Evolutionary conservation across 2,797 vertebrate genomes (phyloP).

Genomic region (Notolepis coatsorum): DNA sequence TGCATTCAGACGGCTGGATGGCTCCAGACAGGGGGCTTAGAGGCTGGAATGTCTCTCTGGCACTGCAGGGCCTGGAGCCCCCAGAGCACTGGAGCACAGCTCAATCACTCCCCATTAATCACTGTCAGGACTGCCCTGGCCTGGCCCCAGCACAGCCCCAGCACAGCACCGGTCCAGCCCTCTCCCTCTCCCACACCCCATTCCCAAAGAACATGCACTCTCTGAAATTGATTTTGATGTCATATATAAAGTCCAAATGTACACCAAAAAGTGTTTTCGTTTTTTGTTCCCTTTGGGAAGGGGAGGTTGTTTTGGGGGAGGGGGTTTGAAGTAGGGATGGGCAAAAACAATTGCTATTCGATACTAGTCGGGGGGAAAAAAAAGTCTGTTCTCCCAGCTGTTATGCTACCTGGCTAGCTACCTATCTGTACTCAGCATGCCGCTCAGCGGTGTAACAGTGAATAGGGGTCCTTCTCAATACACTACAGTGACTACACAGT

Average conservation of each 20-base stretch:
- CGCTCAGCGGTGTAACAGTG: too few species aligned
- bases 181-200: conserved; percentile 27
- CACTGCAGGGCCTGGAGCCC: conserved; percentile 75
- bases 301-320: not conserved
- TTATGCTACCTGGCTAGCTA: too few species aligned
- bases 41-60: conserved; percentile 83
- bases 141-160: conserved; percentile 65
- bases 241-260: not conserved
- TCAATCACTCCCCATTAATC: conserved; percentile 88
- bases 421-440: too few species aligned
- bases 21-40: conserved; percentile 80
- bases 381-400: too few species aligned
- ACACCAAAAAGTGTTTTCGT: not conserved
- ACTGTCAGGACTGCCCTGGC: conserved; percentile 78
- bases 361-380: too few species aligned
- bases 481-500: too few species aligned
- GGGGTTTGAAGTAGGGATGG: not conserved
- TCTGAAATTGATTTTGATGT: conserved; percentile 12
- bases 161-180: conserved; percentile 42
- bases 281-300: too few species aligned
- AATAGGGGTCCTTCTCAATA: too few species aligned
- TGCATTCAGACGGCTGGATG: conserved; percentile 81
- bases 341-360: too few species aligned
- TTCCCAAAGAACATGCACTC: conserved; percentile 25
- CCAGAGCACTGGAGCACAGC: conserved; percentile 78